A percentile compares a stretch with the other conserved stretches of the same genome.
These are phyloP conservation scores for Prochilodus magdalenae DNA, from an alignment of 2,113 vertebrate species.

Conservation along the genomic window DNA sequence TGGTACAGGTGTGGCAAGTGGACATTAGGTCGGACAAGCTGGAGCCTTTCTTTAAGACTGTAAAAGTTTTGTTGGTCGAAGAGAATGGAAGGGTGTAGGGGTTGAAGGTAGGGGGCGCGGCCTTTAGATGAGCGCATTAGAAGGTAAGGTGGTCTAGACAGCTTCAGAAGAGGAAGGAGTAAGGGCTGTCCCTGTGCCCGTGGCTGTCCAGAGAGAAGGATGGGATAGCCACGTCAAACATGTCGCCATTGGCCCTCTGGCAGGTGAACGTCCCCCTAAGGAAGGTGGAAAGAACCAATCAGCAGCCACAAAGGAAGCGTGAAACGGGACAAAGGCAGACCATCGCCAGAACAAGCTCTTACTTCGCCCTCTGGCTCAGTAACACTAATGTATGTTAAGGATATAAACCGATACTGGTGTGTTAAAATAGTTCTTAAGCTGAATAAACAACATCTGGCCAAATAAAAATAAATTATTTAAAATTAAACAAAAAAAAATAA, in stretches of 20 bases:
- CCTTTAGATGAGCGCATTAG: background rate
- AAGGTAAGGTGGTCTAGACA: background rate
- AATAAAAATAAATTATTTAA: too few species aligned
- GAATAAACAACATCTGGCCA: too few species aligned
- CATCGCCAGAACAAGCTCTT: background rate
- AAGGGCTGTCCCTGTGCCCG: slow-evolving; percentile 43
- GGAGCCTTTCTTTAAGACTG: background rate
- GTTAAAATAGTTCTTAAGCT: too few species aligned
- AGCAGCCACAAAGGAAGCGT: slow-evolving; percentile 9
- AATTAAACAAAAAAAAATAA: too few species aligned
- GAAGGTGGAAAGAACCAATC: slow-evolving; percentile 54
- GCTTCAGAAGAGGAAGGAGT: slow-evolving; percentile 48
- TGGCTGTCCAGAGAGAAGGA: slow-evolving; percentile 57
- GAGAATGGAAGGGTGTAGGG: background rate
- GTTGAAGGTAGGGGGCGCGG: background rate
- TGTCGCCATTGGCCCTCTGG: slow-evolving; percentile 47
- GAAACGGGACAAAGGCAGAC: background rate
- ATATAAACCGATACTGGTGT: background rate
- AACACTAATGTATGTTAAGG: background rate
- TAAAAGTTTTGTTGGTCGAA: too few species aligned
- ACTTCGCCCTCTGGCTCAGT: background rate
- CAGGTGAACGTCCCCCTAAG: slow-evolving; percentile 51
- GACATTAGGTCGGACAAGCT: background rate
- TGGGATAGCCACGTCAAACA: slow-evolving; percentile 56
- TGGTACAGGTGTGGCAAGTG: background rate